Conservation (phyloP, 2,113 vertebrate genomes). For the Uria lomvia region DNA sequence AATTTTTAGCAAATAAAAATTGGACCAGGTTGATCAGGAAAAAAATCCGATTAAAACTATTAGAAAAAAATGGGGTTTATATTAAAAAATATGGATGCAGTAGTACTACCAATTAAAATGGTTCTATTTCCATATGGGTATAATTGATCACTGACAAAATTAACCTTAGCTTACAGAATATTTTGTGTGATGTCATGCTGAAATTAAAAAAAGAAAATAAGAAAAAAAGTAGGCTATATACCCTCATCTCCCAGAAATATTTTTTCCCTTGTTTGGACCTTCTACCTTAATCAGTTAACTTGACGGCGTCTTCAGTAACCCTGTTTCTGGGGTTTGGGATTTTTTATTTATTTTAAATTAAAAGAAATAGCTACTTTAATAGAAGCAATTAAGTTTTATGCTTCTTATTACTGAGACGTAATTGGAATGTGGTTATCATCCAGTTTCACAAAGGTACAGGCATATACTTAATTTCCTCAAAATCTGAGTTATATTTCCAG, state of each 20-base stretch:
- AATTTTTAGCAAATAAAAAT: neutral
- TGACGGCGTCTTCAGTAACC: neutral
- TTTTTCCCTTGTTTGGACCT: neutral
- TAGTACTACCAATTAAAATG: neutral
- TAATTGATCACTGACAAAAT: neutral
- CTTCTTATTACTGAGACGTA: conserved; percentile 23
- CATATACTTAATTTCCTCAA: conserved; percentile 30
- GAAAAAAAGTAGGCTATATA: neutral
- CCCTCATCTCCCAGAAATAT: neutral
- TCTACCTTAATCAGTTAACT: neutral
- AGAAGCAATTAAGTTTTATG: conserved; percentile 42
- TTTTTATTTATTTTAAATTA: conserved; percentile 37
- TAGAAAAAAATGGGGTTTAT: neutral
- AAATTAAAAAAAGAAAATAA: neutral
- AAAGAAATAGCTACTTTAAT: conserved; percentile 17
- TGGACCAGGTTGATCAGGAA: neutral
- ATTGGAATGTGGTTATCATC: conserved; percentile 52
- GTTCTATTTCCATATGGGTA: neutral
- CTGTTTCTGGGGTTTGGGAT: neutral
- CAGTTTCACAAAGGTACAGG: conserved; percentile 27
- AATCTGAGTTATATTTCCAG: conserved; percentile 27
- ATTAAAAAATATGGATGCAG: neutral
- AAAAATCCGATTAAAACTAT: neutral
- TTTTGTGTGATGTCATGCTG: neutral
- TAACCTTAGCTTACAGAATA: neutral